Conservation (phyloP, 1,140 invertebrate species). For the Centruroides sculpturatus region DNA sequence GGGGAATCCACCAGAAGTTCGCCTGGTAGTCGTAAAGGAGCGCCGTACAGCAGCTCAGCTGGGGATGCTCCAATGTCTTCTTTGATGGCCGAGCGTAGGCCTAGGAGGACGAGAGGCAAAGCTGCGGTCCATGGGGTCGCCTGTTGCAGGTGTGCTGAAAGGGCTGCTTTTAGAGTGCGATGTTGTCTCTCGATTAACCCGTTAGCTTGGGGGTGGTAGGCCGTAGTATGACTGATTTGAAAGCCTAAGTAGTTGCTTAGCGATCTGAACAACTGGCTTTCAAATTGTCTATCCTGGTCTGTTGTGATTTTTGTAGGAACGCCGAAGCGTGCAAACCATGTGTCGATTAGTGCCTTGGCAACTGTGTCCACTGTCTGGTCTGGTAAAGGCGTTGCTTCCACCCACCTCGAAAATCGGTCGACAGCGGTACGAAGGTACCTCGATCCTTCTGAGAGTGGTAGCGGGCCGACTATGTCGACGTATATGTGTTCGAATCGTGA, state of each 20-base stretch:
- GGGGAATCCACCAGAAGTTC: constrained; percentile 5
- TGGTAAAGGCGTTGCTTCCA: constrained; percentile 27
- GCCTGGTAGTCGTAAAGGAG: constrained; percentile 9
- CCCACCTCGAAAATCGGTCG: constrained; percentile 31
- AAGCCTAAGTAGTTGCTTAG: constrained; percentile 9
- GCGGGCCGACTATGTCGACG: constrained; percentile 34
- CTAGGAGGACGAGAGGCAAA: constrained; percentile 26
- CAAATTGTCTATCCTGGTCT: constrained; percentile 33
- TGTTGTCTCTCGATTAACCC: constrained; percentile 28
- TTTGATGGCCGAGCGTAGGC: constrained; percentile 17
- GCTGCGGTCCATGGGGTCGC: not conserved
- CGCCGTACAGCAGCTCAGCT: constrained; percentile 18
- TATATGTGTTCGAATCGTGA: constrained; percentile 29
- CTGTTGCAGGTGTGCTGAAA: not conserved
- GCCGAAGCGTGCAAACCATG: constrained; percentile 27
- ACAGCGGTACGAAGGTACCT: constrained; percentile 31
- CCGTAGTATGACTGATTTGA: not conserved
- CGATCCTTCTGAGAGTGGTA: constrained; percentile 25
- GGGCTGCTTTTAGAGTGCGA: constrained; percentile 27
- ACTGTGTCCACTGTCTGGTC: constrained; percentile 28
- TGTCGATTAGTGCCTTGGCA: constrained; percentile 21
- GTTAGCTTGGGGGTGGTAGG: constrained; percentile 24
- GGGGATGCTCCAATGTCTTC: constrained; percentile 18
- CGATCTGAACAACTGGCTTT: constrained; percentile 21
- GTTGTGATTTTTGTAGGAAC: constrained; percentile 20